These are phyloP conservation scores for Lepidotrigona ventralis DNA, from an alignment of 1,140 invertebrate species.

Conservation along the genomic window DNA sequence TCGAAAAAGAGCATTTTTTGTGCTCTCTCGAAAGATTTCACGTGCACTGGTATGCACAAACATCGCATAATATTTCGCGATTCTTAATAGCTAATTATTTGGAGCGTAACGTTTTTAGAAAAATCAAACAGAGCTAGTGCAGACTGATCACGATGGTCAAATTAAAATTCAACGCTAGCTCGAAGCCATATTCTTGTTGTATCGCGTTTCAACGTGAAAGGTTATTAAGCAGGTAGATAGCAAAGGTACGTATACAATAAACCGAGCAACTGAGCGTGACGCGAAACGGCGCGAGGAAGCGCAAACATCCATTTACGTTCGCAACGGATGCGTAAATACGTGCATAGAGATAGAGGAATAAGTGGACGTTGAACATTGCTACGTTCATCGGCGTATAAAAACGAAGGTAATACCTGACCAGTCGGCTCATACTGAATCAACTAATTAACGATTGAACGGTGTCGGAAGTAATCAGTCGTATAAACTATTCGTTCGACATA, in stretches of 20 bases:
- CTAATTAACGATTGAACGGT: slow-evolving; percentile 73
- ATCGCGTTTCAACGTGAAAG: slow-evolving; percentile 24
- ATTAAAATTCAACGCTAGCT: slow-evolving; percentile 12
- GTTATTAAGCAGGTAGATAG: slow-evolving; percentile 29
- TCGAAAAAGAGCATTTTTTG: no score
- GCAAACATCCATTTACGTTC: slow-evolving; percentile 41
- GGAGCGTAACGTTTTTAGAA: no score
- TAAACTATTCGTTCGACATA: slow-evolving; percentile 61
- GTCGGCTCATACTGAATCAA: slow-evolving; percentile 62
- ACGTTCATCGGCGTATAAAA: slow-evolving; percentile 27
- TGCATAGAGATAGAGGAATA: slow-evolving; percentile 34
- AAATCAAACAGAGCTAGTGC: no score
- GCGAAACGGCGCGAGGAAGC: slow-evolving; percentile 31
- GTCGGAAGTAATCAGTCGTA: slow-evolving; percentile 73
- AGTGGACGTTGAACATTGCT: slow-evolving; percentile 4
- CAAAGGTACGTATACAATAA: slow-evolving; percentile 35
- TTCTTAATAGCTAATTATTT: not conserved
- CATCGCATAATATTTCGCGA: not conserved
- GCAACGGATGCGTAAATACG: slow-evolving; percentile 34
- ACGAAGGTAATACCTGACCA: slow-evolving; percentile 39
- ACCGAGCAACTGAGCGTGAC: slow-evolving; percentile 35
- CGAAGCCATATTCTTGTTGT: not conserved
- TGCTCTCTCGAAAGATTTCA: no score
- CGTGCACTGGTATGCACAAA: not conserved
- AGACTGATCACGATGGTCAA: not conserved